Evolutionary conservation across 2,113 vertebrate species (phyloP), one percentile per base, ranked within the genome.

Genomic region (Pelodiscus sinensis): DNA sequence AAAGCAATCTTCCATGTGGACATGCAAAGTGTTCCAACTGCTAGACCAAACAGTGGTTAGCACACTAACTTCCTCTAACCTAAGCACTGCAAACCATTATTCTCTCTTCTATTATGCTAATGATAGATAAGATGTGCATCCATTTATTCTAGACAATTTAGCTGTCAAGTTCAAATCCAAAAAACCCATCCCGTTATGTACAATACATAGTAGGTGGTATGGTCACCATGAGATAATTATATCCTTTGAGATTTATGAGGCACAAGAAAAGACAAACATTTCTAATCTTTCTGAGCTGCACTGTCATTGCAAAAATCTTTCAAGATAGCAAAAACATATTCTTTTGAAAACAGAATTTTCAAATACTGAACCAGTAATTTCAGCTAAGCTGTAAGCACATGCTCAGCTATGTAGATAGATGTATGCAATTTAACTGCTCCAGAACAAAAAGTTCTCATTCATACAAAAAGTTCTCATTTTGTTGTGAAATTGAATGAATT

Each of bases 81-180:
- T 12, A 88, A 95, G 87, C 31, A 65, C 6, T 54, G 11, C 75
- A 10, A 15, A 54, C 68, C 25, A 60, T 52, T 68, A 86, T 29
- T 82, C 31, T 65, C 22, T 55, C 54, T 78, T 83, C 62, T 15
- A 12, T 81, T 92, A 27, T 11, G 35, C 71, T 50, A 90, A 68
- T 58, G 54, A 73, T n/a, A 92, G 19, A 52, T 57, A 68, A 91
- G 29, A 25, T 78, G 0, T 55, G 25, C 60, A 84, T 86, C 55
- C 25, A n/a, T 62, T 86, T 58, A 82, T 85, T 86, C 60, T 56
- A 90, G 38, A 56, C 24, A 94, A 89, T 5, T 77, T 82, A 38
- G n/a, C 18, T 93, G 91, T 91, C 35, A 71, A 71, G 10, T 80
- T 84, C 79, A 35, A 89, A 87, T 89, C 38, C 0, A 1, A 35